These are phyloP conservation scores for Nothura maculosa DNA, from an alignment of 2,797 vertebrate species.

Conservation along the genomic window DNA sequence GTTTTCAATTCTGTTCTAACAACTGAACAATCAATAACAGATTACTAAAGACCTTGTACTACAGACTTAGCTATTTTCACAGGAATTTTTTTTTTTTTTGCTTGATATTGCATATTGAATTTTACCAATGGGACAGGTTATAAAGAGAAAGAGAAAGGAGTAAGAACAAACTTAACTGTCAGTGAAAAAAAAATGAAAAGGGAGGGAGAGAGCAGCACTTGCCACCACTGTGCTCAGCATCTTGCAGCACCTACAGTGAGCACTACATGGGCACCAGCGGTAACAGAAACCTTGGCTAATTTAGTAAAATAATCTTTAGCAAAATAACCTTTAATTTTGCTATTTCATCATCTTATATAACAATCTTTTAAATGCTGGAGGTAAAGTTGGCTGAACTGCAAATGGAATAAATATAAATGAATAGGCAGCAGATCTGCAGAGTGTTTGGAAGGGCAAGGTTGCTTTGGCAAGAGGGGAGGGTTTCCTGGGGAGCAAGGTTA, in stretches of 20 bases:
- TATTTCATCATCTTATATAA: background rate
- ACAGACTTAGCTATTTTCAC: background rate
- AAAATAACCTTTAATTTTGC: background rate
- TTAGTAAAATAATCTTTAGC: no score
- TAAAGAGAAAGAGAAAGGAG: background rate
- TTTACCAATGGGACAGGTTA: background rate
- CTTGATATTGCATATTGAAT: background rate
- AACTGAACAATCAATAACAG: background rate
- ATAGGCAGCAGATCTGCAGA: background rate
- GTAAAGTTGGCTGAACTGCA: background rate
- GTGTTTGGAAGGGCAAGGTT: background rate
- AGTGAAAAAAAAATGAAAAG: background rate
- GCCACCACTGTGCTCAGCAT: background rate
- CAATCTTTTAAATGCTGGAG: background rate
- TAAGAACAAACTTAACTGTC: background rate
- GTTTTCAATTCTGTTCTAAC: background rate
- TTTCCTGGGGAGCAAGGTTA: background rate
- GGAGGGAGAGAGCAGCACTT: background rate
- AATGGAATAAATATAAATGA: background rate
- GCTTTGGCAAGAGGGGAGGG: rapidly evolving
- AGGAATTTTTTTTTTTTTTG: background rate
- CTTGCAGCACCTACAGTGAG: background rate
- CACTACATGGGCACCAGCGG: background rate
- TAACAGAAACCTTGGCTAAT: background rate
- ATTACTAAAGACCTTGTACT: background rate